Conservation (phyloP, 37 sponge, comb jelly and placozoan species). For the Dysidea cf. avara region DNA sequence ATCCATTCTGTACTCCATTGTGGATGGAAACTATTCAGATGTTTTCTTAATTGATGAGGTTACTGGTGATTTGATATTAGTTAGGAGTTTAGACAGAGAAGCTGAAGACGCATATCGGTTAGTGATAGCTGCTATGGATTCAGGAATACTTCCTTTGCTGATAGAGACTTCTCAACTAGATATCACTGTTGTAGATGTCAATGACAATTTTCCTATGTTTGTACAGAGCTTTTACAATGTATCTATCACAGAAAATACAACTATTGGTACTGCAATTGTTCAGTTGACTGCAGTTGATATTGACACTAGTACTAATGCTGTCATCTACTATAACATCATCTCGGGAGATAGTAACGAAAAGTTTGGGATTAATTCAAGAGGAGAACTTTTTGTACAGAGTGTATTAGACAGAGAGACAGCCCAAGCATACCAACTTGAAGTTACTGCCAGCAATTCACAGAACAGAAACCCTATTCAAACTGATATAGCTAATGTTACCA, state of each 20-base stretch:
- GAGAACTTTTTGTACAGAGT: constrained; percentile 8
- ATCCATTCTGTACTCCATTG: constrained; percentile 17
- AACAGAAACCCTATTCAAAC: constrained; percentile 4
- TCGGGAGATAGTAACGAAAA: constrained; percentile 13
- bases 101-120: not conserved
- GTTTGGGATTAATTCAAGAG: constrained; percentile 29
- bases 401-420: constrained; percentile 40
- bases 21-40: not conserved
- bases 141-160: too few relatives aligned
- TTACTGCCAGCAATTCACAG: constrained; percentile 6
- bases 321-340: constrained; percentile 5
- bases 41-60: constrained; percentile 22
- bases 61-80: constrained; percentile 31
- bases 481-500: constrained; percentile 15
- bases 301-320: constrained; percentile 50
- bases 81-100: constrained; percentile 28
- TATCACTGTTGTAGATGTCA: too few relatives aligned
- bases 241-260: constrained; percentile 27
- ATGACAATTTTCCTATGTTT: not conserved
- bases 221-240: constrained; percentile 5
- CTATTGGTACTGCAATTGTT: constrained; percentile 17
- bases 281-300: constrained; percentile 27
- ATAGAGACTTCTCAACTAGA: too few relatives aligned
- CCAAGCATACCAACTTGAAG: not conserved
- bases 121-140: too few relatives aligned